Evolutionary conservation across 35 echinoderm and acorn worm species (phyloP).

Genomic region (Apostichopus japonicus): DNA sequence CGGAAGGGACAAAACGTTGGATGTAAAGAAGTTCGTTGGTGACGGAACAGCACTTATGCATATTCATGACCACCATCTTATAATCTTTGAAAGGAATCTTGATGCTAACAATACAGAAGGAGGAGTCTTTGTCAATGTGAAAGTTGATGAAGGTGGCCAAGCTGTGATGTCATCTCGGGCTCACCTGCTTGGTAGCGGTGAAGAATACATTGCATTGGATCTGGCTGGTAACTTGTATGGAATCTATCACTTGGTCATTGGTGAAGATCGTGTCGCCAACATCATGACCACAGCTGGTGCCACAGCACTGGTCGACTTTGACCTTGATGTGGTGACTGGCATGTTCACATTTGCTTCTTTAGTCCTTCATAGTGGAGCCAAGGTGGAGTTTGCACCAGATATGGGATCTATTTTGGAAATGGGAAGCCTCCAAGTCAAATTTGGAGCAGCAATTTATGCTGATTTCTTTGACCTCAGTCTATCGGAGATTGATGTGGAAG

Average conservation of each 20-base stretch:
- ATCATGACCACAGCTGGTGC: slow-evolving; percentile 72
- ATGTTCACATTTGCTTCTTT: slow-evolving; percentile 78
- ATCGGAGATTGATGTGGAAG: slow-evolving; percentile 67
- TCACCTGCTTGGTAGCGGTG: slow-evolving; percentile 67
- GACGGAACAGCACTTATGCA: slow-evolving; percentile 85
- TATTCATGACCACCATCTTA: slow-evolving; percentile 68
- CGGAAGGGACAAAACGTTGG: slow-evolving; percentile 16
- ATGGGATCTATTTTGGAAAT: slow-evolving; percentile 75
- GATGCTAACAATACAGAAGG: slow-evolving; percentile 63
- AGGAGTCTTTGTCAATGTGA: slow-evolving; percentile 68
- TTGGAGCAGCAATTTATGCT: slow-evolving; percentile 70
- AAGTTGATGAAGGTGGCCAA: slow-evolving; percentile 66
- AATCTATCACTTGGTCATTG: slow-evolving; percentile 73
- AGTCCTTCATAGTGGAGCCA: slow-evolving; percentile 73
- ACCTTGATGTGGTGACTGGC: slow-evolving; percentile 30
- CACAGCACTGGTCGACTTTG: slow-evolving; percentile 39
- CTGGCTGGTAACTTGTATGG: slow-evolving; percentile 71
- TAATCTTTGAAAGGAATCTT: slow-evolving; percentile 71
- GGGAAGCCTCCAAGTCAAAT: slow-evolving; percentile 74
- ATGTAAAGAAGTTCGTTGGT: slow-evolving; percentile 76
- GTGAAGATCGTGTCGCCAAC: slow-evolving; percentile 71
- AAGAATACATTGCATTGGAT: slow-evolving; percentile 61
- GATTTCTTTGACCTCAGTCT: slow-evolving; percentile 65
- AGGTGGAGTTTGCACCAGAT: slow-evolving; percentile 67
- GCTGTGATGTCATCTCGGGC: slow-evolving; percentile 71